Evolutionary conservation across 2,113 vertebrate genomes (phyloP), one percentile per base, ranked within the genome.

Genomic region (Oreochromis aureus): DNA sequence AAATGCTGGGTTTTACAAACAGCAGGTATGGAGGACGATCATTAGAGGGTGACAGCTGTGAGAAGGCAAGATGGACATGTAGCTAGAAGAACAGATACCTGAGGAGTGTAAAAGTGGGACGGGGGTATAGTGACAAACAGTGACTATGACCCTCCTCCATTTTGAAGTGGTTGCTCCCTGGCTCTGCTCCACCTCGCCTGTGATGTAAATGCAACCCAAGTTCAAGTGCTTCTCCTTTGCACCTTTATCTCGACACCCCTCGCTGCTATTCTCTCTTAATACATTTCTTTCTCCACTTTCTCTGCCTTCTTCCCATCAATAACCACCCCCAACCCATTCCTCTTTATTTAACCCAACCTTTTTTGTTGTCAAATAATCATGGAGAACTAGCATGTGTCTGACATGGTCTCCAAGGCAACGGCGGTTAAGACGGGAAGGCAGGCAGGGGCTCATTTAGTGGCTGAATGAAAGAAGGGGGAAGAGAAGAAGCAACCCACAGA

Each of bases 291-390:
- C 59, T 88, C 39, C 19, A 81, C 83, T 90, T 76, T 89, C 89
- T 83, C 56, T 61, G 61, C 83, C 83, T 80, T 91, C 51, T 82
- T 84, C 78, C 84, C 81, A 79, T 83, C 69, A 54, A 78, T 76
- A 89, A 73, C 41, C 80, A 19, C 53, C 84, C 81, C 18, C 61
- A 87, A 87, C 88, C 88, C 59, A 69, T 88, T 92, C 90, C 84
- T 87, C 91, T 94, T 95, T 93, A 96, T 95, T 96, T 95, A 94
- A 96, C 93, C 93, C 94, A 94, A 95, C 91, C 93, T 95, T 96
- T 96, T 96, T 96, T 94, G 94, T 95, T 96, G 96, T 96, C 96
- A 97, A 96, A 96, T 96, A 97, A 96, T 96, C 95, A 96, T 94
- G 94, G 95, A 94, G 95, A 96, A 96, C 95, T 96, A 95, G 95